Evolutionary conservation across 2,113 vertebrate genomes (phyloP), one percentile per base, ranked within the genome.

Genomic region (Aegithalos caudatus): DNA sequence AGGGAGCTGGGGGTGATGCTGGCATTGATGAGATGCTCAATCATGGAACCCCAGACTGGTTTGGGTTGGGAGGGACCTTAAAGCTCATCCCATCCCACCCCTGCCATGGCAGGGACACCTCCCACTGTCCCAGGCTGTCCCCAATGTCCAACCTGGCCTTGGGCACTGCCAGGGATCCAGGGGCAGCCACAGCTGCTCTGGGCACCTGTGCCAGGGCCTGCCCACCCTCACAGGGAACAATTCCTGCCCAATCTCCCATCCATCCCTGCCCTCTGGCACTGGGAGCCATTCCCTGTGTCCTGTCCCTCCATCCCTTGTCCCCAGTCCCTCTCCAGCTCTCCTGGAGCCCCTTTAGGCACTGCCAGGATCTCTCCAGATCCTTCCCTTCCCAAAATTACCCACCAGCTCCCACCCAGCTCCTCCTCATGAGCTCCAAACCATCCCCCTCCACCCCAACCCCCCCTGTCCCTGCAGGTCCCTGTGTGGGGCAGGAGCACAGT

Each of bases 71-170:
- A 47, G 7, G 7, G 5, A 57, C 5, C 12, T 58, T 51, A 51
- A 58, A 57, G 20, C 40, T 14, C 45, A n/a, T 9, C 38, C 28
- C 0, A 2, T 70, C 0, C 10, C 24, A 16, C 3, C n/a, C 40
- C 14, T 70, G 16, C 56, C 17, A 6, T n/a, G 24, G 16, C 57
- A 80, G 57, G 50, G 74, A 31, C 57, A 13, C 1, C 2, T 81
- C 1, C 44, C 51, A 37, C 37, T 7, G 0, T 10, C 27, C 50
- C 58, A 88, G 58, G 42, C 0, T 57, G 37, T 37, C 47, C 74
- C 74, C 56, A n/a, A 3, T 2, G 2, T 54, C 40, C 25, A 80
- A 1, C 42, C 50, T 65, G 42, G 35, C 50, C 57, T 50, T 48
- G 66, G 42, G 1, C 76, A 64, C 76, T 80, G 2, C 21, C 85